Evolutionary conservation across 1,140 invertebrate genomes (phyloP).

Genomic region (Pogonomyrmex barbatus): DNA sequence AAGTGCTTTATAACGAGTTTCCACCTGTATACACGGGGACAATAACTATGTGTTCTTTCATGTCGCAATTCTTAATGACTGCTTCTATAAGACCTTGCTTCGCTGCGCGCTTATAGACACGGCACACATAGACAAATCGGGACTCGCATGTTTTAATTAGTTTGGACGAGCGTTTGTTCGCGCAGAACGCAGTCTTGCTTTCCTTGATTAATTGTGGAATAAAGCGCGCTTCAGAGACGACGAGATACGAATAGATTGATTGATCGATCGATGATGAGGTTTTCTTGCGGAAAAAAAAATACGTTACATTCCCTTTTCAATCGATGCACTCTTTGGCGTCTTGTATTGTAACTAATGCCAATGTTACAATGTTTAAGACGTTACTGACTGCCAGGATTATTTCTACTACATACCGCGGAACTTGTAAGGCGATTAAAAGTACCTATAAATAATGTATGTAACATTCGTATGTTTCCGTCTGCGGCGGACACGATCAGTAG

Average conservation of each 20-base stretch:
- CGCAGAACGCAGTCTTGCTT: slow-evolving; percentile 35
- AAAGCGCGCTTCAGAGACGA: slow-evolving; percentile 31
- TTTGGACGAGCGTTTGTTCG: slow-evolving; percentile 45
- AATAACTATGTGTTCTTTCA: slow-evolving; percentile 52
- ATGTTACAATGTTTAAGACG: slow-evolving; percentile 12
- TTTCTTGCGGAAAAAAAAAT: slow-evolving; percentile 47
- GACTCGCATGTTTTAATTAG: slow-evolving; percentile 54
- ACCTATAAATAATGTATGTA: slow-evolving; percentile 37
- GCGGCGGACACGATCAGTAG: slow-evolving; percentile 19
- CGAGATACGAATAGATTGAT: slow-evolving; percentile 21
- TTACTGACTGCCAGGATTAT: slow-evolving; percentile 25
- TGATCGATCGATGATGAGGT: slow-evolving; percentile 63
- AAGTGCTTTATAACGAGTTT: slow-evolving; percentile 64
- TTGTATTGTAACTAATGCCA: slow-evolving; percentile 19
- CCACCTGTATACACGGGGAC: slow-evolving; percentile 52
- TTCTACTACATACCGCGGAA: background rate
- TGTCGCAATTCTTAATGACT: slow-evolving; percentile 61
- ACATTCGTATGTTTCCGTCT: background rate
- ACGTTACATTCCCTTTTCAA: slow-evolving; percentile 31
- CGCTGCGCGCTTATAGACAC: background rate
- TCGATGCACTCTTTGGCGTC: slow-evolving; percentile 4
- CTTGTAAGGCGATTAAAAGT: slow-evolving; percentile 40
- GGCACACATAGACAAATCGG: slow-evolving; percentile 17
- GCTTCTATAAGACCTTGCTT: slow-evolving; percentile 30
- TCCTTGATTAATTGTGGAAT: slow-evolving; percentile 55